Conservation (phyloP, 2,113 vertebrate species). For the Crocuta crocuta region DNA sequence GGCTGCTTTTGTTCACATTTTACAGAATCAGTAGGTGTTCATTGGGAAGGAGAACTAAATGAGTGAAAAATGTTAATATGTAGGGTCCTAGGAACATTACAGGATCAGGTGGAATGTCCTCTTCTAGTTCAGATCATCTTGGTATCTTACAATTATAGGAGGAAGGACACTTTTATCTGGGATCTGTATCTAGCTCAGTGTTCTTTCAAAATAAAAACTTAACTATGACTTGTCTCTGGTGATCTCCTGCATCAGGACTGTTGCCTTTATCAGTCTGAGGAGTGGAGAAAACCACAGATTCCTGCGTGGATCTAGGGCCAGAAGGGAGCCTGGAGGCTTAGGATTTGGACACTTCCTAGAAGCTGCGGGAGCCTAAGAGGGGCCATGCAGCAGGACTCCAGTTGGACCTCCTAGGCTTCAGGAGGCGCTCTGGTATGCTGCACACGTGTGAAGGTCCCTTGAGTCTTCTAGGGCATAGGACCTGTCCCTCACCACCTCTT, state of each 20-base stretch:
- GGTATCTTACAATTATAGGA: background rate
- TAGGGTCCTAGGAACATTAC: background rate
- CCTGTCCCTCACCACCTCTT: rapidly evolving
- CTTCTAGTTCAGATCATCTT: background rate
- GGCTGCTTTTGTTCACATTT: background rate
- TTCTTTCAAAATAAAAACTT: background rate
- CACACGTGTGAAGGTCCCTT: background rate
- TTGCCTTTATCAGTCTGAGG: background rate
- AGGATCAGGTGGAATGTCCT: background rate
- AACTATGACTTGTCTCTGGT: background rate
- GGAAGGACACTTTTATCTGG: background rate
- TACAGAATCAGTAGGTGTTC: background rate
- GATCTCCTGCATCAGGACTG: background rate
- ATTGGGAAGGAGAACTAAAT: background rate
- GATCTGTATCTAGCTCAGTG: background rate
- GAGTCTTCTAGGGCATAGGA: background rate
- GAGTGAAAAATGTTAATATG: background rate
- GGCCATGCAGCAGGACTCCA: background rate
- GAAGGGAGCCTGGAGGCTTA: background rate
- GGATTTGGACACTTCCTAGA: background rate
- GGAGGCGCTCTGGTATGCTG: background rate
- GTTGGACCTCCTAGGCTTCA: background rate
- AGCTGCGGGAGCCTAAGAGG: background rate
- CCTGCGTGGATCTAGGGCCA: background rate
- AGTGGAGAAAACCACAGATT: background rate